Evolutionary conservation across 2,113 vertebrate species (phyloP), one percentile per base, ranked within the genome.

Genomic region (Tragelaphus strepsiceros): DNA sequence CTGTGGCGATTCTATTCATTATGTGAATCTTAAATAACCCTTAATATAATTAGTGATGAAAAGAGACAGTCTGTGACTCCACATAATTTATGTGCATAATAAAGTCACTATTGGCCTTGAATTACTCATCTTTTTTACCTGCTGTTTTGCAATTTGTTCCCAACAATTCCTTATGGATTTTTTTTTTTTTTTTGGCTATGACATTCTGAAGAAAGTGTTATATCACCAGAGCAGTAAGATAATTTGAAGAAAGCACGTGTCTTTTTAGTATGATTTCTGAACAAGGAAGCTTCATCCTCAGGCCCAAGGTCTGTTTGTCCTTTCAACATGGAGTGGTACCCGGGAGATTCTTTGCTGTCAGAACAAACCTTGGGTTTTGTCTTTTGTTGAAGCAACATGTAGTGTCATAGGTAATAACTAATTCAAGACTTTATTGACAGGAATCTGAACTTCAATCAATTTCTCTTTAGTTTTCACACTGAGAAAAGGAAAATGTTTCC

Each of bases 1-100:
- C 81, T 59, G 67, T 93, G 61, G 53, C 0, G 0, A 43, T 88
- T 81, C 67, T 82, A 35, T 83, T 96, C 95, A 64, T 91, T 96
- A 94, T 58, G 46, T 0, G 0, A 94, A 71, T 96, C 94, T 97
- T 95, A 92, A 84, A 77, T 97, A 93, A 98, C 8, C 28, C 35
- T 77, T 96, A 80, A 86, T 43, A 14, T 59, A 93, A 90, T 71
- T 98, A 77, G 56, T 24, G 94, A 87, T 53, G 46, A 96, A 95
- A 61, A 97, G 83, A 98, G 85, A 32, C 51, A 58, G 53, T 74
- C 74, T 89, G 7, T 62, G 67, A 59, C 43, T 97, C 6, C 26
- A 8, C 56, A 39, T 97, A 97, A 98, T 97, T 97, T 98, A 97
- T 77, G 82, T 97, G 53, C 78, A 88, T 95, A 96, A 92, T 89